Evolutionary conservation across 2,113 vertebrate species (phyloP).

Genomic region (Scartelaos histophorus): DNA sequence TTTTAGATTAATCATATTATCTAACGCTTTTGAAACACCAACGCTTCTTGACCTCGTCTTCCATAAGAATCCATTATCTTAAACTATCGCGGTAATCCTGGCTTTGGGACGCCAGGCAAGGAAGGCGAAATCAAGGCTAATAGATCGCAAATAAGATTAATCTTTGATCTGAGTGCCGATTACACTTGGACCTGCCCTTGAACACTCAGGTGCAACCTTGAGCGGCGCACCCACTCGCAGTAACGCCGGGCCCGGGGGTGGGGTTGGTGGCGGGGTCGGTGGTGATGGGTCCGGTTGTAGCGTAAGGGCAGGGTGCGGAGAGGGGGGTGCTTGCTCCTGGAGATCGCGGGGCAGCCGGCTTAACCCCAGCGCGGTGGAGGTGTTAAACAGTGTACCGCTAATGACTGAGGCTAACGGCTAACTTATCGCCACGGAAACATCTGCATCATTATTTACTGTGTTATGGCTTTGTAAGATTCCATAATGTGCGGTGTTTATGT

Average conservation of each 20-base stretch:
- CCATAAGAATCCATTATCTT: constrained; percentile 99
- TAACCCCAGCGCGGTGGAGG: constrained; percentile 76
- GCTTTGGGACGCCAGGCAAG: constrained; percentile 95
- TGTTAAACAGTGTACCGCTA: constrained; percentile 79
- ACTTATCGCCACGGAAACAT: constrained; percentile 49
- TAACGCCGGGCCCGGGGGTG: constrained; percentile 64
- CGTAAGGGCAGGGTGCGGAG: neutral
- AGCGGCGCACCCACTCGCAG: constrained; percentile 94
- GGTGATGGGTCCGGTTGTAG: neutral
- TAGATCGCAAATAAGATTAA: constrained; percentile 99
- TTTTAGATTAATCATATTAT: constrained; percentile 99
- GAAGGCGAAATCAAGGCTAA: constrained; percentile 99
- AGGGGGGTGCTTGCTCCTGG: neutral
- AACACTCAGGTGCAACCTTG: constrained; percentile 99
- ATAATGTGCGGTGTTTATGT: neutral
- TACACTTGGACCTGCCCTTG: constrained; percentile 99
- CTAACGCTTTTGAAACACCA: constrained; percentile 97
- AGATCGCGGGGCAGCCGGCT: constrained; percentile 76
- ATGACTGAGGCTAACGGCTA: constrained; percentile 64
- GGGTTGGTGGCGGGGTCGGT: constrained; percentile 79
- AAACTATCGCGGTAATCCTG: constrained; percentile 99
- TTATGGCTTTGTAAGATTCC: constrained; percentile 26
- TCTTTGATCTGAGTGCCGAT: constrained; percentile 99
- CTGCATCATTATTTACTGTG: constrained; percentile 13
- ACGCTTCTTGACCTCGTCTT: constrained; percentile 95